Conservation (phyloP, 1,140 invertebrate genomes). For the Heliconius hewitsoni region DNA sequence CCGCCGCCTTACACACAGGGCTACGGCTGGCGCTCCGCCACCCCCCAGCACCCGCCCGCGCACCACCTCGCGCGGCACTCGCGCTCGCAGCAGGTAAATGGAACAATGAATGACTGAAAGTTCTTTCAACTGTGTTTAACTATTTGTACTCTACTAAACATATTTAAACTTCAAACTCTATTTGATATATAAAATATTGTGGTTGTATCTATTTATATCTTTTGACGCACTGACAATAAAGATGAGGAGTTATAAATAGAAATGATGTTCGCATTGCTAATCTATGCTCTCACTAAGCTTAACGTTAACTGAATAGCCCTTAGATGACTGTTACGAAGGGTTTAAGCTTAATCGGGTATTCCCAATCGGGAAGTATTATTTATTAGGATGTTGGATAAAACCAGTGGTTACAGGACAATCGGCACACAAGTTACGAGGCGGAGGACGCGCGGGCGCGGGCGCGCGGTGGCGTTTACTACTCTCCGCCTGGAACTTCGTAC, state of each 20-base stretch:
- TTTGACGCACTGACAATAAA: too few relatives aligned
- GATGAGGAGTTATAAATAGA: background rate
- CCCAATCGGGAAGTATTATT: background rate
- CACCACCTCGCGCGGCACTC: constrained; percentile 76
- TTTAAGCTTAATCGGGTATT: background rate
- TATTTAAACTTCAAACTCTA: background rate
- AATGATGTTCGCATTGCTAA: background rate
- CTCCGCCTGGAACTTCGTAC: constrained; percentile 89
- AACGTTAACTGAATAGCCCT: too few relatives aligned
- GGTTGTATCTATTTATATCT: background rate
- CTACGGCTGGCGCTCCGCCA: constrained; percentile 78
- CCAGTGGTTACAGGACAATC: constrained; percentile 72
- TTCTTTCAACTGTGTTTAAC: background rate
- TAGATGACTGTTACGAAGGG: background rate
- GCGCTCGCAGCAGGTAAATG: constrained; percentile 70
- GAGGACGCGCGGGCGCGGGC: constrained; percentile 68
- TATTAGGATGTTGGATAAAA: constrained; percentile 46
- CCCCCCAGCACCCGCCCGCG: constrained; percentile 76
- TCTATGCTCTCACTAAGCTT: too few relatives aligned
- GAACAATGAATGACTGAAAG: constrained; percentile 2
- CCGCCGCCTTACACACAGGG: constrained; percentile 70
- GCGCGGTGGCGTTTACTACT: constrained; percentile 85
- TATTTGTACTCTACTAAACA: background rate
- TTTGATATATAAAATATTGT: background rate
- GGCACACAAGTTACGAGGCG: constrained; percentile 74